Evolutionary conservation across 2,113 vertebrate species (phyloP), one percentile per base, ranked within the genome.

Genomic region (Microcebus jonahi): DNA sequence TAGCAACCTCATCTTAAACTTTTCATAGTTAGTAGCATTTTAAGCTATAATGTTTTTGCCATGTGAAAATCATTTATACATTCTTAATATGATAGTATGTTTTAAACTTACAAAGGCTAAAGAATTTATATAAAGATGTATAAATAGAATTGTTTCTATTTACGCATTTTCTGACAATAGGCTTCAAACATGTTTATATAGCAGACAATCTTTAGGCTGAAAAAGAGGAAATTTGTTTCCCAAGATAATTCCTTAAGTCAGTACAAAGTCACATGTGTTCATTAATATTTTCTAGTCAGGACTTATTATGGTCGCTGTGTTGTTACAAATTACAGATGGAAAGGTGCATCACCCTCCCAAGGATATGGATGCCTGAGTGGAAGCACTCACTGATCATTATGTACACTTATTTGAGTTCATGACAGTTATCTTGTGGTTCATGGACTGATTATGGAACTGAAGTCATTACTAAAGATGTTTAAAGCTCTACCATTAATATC

Each of bases 401-500:
- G 27, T 48, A 70, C 18, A 91, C 65, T 95, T 79, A 88, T 59
- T 76, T 67, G 77, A 91, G 82, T 86, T 91, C 77, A 86, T 77
- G 53, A 96, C 59, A 57, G 29, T 93, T 93, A 96, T 82, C 55
- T 76, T 76, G n/a, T 50, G 9, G 50, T 86, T 90, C 94, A 97
- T 92, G 81, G 84, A 67, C 76, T 96, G 59, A 84, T 96, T 89
- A 96, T 85, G 21, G 92, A 95, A 88, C 5, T 65, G 23, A 25
- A 76, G 27, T 76, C 61, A 95, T 95, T 71, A 89, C 29, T 17
- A 85, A 92, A 92, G 63, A 90, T 65, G 48, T 75, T 90, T 83
- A 96, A 96, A 94, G 53, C 75, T 76, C 75, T 88, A 85, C n/a
- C 96, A 50, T 61, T 95, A 93, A 84, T 31, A 90, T 71, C 59